phyloP scores from a whole-genome alignment of 1,140 invertebrate species.

The Brachionus rotundiformis region DNA sequence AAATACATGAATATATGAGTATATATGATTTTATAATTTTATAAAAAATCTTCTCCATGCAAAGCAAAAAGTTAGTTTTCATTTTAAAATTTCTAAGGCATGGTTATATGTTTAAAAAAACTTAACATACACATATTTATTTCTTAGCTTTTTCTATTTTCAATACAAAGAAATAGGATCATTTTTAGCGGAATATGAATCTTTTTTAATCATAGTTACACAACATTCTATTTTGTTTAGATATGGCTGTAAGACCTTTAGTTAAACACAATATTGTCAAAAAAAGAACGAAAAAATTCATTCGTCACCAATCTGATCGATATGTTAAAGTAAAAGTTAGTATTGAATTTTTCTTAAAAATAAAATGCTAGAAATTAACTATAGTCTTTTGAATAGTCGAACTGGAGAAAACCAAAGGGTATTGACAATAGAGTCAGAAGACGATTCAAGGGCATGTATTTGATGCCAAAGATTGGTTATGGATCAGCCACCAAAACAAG shows the following conservation, averaged over 20 bases:
- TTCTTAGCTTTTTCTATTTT: not conserved
- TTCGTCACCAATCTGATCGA: constrained; percentile 91
- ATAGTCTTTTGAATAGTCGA: constrained; percentile 67
- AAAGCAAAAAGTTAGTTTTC: not conserved
- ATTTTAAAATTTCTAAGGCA: not conserved
- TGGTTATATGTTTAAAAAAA: not conserved
- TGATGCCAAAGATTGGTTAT: constrained; percentile 99
- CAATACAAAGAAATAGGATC: not conserved
- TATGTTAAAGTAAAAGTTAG: constrained; percentile 89
- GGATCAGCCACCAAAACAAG: constrained; percentile 88
- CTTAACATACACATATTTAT: not conserved
- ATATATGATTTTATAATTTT: not conserved
- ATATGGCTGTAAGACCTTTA: constrained; percentile 48
- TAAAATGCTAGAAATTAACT: constrained; percentile 52
- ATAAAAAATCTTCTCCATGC: not conserved
- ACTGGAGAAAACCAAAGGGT: constrained; percentile 93
- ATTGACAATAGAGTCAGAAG: constrained; percentile 99
- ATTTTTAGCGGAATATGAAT: not conserved
- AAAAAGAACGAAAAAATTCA: constrained; percentile 93
- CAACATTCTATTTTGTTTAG: not conserved
- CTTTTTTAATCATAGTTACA: constrained; percentile 9
- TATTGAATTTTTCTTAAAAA: constrained; percentile 52
- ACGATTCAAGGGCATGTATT: constrained; percentile 95
- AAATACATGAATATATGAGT: not conserved
- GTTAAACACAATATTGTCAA: constrained; percentile 73